Evolutionary conservation across 1,140 invertebrate species (phyloP), one percentile per base, ranked within the genome.

Genomic region (Sitophilus oryzae): DNA sequence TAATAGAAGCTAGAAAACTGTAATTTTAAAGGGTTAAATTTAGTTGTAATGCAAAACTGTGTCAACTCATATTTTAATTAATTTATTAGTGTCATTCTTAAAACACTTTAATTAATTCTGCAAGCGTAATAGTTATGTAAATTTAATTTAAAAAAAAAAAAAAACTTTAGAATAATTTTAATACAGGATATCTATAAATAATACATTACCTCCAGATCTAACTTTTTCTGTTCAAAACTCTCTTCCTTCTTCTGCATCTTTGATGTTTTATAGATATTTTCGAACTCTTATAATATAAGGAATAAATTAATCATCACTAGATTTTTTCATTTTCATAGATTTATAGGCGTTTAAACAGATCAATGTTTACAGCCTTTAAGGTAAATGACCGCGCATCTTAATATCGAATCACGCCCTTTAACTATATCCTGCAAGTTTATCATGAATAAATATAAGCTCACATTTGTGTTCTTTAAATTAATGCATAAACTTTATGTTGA

Each of bases 181-280:
- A 34, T 19, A 36, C 21, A 10, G 8, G 2, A 18, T 36, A 36
- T n/a, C n/a, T n/a, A n/a, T n/a, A n/a, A n/a, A n/a, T 8, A 5
- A 36, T 22, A 21, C 22, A 21, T 10, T 56, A 49, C 81, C 72
- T 96, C 92, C 36, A 94, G 82, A 72, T 95, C 93, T 56, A 84
- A 78, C 53, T 89, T 79, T 66, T 90, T 85, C 44, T 88, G 83
- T 67, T 95, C 91, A 76, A 94, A 95, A 54, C 68, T 72, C 47
- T 71, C 67, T 54, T 70, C 68, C 52, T 69, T 70, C 30, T 68
- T 66, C 58, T 70, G 68, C 70, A 70, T 70, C 48, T 21, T 57
- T 11, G 23, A 46, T n/a, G 36, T 48, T 3, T 18, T 41, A 19
- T 4, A 23, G 18, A 9, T 3, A n/a, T n/a, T n/a, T 9, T 43